Evolutionary conservation across 2,113 vertebrate species (phyloP).

Genomic region (Riparia riparia): DNA sequence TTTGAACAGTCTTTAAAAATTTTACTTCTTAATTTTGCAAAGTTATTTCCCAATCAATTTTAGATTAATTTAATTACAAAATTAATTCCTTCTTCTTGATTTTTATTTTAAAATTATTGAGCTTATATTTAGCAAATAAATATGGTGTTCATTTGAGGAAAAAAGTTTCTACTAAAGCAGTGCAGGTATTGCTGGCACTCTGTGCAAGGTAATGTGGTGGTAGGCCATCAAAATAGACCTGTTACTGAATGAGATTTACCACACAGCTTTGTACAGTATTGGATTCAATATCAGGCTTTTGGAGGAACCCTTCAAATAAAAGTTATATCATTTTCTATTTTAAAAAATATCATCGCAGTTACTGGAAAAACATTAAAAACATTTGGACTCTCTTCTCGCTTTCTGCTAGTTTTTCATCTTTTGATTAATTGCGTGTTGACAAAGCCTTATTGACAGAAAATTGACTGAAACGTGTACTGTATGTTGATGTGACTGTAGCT

Average conservation of each 20-base stretch:
- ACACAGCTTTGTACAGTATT: background rate
- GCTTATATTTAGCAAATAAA: background rate
- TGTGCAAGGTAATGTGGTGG: background rate
- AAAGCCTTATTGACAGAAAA: background rate
- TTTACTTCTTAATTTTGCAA: background rate
- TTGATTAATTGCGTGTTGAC: background rate
- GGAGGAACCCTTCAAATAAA: background rate
- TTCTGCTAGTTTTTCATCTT: background rate
- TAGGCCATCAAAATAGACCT: background rate
- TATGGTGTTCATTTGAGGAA: background rate
- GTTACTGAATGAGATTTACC: background rate
- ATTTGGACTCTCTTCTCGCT: background rate
- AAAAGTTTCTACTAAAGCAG: background rate
- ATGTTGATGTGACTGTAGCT: background rate
- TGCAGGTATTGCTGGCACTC: background rate
- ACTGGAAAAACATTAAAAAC: background rate
- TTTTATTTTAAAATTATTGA: background rate
- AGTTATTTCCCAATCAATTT: background rate
- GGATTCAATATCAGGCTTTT: background rate
- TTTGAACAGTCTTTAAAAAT: background rate
- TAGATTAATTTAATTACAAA: background rate
- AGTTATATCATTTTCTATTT: background rate
- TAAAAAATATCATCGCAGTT: background rate
- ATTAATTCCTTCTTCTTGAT: background rate
- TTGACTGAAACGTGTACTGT: background rate